Evolutionary conservation across 2,888 invertebrate genomes (phyloP).

Genomic region (Synanthedon formicaeformis): DNA sequence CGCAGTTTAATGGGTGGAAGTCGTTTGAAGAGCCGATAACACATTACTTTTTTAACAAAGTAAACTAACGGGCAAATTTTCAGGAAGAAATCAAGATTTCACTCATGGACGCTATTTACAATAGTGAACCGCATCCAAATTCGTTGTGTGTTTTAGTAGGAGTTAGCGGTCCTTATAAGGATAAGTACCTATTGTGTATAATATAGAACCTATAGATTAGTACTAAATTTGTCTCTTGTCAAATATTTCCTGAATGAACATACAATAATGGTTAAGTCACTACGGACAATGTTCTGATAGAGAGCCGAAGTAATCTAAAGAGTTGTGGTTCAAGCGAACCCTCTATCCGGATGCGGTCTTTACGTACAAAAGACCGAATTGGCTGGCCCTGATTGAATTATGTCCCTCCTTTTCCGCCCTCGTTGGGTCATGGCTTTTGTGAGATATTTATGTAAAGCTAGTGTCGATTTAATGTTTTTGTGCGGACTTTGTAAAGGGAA

Average conservation of each 20-base stretch:
- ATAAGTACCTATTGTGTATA: too few relatives aligned
- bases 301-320: slow-evolving; percentile 15
- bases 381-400: slow-evolving; percentile 57
- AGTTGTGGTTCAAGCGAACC: slow-evolving; percentile 9
- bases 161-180: too few relatives aligned
- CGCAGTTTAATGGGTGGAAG: slow-evolving; percentile 13
- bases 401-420: slow-evolving; percentile 38
- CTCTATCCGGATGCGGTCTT: slow-evolving; percentile 47
- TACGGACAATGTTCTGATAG: slow-evolving; percentile 14
- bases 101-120: too few relatives aligned
- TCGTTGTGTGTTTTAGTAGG: too few relatives aligned
- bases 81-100: too few relatives aligned
- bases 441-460: slow-evolving; percentile 33
- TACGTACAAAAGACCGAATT: slow-evolving; percentile 63
- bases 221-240: neutral
- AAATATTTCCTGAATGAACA: neutral
- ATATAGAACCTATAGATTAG: too few relatives aligned
- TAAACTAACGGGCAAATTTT: neutral
- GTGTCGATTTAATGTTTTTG: slow-evolving; percentile 7
- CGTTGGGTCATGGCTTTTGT: slow-evolving; percentile 34
- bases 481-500: neutral
- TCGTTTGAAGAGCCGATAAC: neutral
- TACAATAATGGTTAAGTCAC: neutral
- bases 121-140: too few relatives aligned
- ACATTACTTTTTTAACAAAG: neutral